Percentiles rank a stretch among this genome's conserved stretches.
Conservation (phyloP, 2,888 invertebrate species). For the Melitaea athalia region DNA sequence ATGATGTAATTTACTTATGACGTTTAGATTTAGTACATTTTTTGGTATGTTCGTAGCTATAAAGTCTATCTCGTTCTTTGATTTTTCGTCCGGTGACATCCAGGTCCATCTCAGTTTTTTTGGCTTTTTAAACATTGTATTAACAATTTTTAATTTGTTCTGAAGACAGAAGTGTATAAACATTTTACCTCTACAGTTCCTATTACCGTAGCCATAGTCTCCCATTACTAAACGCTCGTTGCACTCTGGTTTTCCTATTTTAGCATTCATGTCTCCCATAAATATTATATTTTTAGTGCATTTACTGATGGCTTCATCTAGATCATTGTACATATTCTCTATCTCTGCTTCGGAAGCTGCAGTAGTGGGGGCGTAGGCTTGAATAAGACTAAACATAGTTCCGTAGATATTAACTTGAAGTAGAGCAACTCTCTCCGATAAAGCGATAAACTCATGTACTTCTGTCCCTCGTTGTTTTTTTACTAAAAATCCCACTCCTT, state of each 20-base stretch:
- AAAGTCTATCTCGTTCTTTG: conserved; percentile 20
- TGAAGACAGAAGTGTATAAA: conserved; percentile 6
- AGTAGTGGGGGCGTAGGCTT: neutral
- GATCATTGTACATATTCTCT: neutral
- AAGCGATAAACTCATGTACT: conserved; percentile 2
- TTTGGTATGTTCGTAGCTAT: conserved; percentile 12
- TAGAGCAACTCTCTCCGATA: conserved; percentile 6
- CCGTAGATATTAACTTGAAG: neutral
- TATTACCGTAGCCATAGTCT: neutral
- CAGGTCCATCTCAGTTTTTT: conserved; percentile 13
- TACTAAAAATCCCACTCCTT: conserved; percentile 3
- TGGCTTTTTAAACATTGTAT: conserved; percentile 3
- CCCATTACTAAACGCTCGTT: neutral
- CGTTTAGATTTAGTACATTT: neutral
- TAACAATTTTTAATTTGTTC: conserved; percentile 5
- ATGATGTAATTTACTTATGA: conserved; percentile 15
- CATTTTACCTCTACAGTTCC: neutral
- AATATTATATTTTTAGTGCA: neutral
- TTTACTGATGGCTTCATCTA: neutral
- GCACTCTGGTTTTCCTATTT: neutral
- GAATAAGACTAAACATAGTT: neutral
- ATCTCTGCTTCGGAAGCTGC: neutral
- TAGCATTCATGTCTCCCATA: conserved; percentile 8
- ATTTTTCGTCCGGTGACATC: conserved; percentile 9
- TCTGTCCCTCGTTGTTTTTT: conserved; percentile 2